phyloP scores from a whole-genome alignment of 2,797 vertebrate genomes.

The Monodelphis domestica region DNA sequence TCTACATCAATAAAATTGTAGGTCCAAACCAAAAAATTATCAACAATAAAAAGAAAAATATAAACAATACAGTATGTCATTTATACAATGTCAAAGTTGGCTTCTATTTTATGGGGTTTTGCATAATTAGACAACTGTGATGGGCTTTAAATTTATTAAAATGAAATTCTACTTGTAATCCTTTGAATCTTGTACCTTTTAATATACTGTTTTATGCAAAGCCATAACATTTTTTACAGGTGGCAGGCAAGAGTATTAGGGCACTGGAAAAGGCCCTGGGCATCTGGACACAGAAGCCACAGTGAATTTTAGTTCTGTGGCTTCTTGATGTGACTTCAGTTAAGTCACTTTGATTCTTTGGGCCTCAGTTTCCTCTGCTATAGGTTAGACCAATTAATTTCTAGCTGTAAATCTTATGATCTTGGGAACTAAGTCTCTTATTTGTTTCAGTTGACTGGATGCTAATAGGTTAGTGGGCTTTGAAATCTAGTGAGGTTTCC shows the following conservation, averaged over 20 bases:
- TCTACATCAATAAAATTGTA: neutral
- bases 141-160: conserved; percentile 73
- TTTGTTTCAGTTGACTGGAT: too few relatives aligned
- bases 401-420: neutral
- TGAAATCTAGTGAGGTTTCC: too few relatives aligned
- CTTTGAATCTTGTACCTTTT: neutral
- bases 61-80: neutral
- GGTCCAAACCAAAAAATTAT: neutral
- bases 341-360: neutral
- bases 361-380: neutral
- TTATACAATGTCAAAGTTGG: conserved; percentile 25
- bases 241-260: neutral
- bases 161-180: conserved; percentile 58
- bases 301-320: neutral
- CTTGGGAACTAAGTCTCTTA: too few relatives aligned
- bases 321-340: neutral
- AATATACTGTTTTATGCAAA: neutral
- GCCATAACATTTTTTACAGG: neutral
- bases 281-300: neutral
- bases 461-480: too few relatives aligned
- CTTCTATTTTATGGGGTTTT: conserved; percentile 64
- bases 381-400: neutral
- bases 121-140: conserved; percentile 65
- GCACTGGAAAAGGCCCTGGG: neutral
- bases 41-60: neutral